These are phyloP conservation scores for Pholis gunnellus DNA, from an alignment of 2,113 vertebrate genomes.

Conservation along the genomic window DNA sequence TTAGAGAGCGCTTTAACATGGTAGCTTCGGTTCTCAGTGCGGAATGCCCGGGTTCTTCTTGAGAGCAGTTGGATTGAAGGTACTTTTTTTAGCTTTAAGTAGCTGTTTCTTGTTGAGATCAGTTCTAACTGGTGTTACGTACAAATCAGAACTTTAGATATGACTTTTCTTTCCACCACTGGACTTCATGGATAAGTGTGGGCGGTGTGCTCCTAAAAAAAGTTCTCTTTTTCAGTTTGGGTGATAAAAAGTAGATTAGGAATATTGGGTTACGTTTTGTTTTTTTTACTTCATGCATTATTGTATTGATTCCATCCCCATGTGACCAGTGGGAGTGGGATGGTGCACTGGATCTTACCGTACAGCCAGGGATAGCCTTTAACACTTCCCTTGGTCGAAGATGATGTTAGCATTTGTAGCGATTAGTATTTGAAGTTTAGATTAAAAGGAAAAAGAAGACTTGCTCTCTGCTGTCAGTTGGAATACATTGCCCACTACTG, in stretches of 20 bases:
- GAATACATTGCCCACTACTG: conserved; percentile 45
- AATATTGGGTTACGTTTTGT: neutral
- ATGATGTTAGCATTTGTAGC: conserved; percentile 26
- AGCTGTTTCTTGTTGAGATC: conserved; percentile 11
- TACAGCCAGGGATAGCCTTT: conserved; percentile 22
- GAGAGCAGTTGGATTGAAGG: conserved; percentile 11
- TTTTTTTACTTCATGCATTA: conserved; percentile 15
- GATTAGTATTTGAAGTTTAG: conserved; percentile 34
- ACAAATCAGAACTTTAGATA: conserved; percentile 4
- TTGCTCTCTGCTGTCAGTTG: conserved; percentile 23
- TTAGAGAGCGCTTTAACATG: conserved; percentile 24
- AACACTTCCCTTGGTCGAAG: conserved; percentile 2
- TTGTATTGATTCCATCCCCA: conserved; percentile 43
- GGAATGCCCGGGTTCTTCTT: neutral
- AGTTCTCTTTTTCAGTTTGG: conserved; percentile 18
- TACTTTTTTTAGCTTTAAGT: conserved; percentile 30
- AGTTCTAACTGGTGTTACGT: neutral
- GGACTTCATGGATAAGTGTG: conserved; percentile 28
- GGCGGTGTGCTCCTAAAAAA: neutral
- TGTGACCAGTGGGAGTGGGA: conserved; percentile 49
- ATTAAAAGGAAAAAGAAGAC: conserved; percentile 14
- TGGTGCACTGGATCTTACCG: neutral
- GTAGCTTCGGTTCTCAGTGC: conserved; percentile 7
- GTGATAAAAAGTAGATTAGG: neutral
- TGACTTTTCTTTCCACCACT: conserved; percentile 20